Evolutionary conservation across 2,113 vertebrate species (phyloP).

Genomic region (Mobula hypostoma): DNA sequence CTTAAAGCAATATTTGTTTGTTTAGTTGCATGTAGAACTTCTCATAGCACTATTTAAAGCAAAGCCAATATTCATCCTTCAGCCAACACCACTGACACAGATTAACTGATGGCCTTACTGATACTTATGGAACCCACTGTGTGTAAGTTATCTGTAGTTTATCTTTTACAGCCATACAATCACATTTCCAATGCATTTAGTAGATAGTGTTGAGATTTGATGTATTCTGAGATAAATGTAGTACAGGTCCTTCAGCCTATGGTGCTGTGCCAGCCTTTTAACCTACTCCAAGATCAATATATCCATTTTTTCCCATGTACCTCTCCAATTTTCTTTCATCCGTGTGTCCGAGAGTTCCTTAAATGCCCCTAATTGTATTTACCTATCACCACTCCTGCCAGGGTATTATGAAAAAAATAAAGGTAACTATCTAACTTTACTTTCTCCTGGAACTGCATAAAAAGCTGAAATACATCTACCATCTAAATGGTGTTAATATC

Average conservation of each 20-base stretch:
- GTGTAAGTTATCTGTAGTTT: not conserved
- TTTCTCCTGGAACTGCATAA: not conserved
- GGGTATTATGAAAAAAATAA: too few relatives aligned
- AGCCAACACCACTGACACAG: not conserved
- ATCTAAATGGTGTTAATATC: not conserved
- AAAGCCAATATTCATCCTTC: not conserved
- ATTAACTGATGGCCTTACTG: not conserved
- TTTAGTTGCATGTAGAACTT: not conserved
- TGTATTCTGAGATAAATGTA: too few relatives aligned
- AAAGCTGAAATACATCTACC: not conserved
- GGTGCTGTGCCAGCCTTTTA: too few relatives aligned
- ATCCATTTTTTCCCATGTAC: too few relatives aligned
- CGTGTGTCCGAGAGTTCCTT: too few relatives aligned
- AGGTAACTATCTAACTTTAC: not conserved
- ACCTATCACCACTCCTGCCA: too few relatives aligned
- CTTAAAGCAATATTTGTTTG: not conserved
- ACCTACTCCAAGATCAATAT: too few relatives aligned
- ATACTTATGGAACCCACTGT: not conserved
- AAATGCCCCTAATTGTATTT: too few relatives aligned
- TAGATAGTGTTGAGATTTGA: not conserved
- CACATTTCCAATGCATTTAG: not conserved
- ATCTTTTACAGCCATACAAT: not conserved
- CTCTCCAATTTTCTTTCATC: too few relatives aligned
- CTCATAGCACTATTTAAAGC: not conserved
- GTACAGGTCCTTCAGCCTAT: too few relatives aligned